Conservation (phyloP, 2,888 invertebrate genomes). For the Choristoneura rosaceana region DNA sequence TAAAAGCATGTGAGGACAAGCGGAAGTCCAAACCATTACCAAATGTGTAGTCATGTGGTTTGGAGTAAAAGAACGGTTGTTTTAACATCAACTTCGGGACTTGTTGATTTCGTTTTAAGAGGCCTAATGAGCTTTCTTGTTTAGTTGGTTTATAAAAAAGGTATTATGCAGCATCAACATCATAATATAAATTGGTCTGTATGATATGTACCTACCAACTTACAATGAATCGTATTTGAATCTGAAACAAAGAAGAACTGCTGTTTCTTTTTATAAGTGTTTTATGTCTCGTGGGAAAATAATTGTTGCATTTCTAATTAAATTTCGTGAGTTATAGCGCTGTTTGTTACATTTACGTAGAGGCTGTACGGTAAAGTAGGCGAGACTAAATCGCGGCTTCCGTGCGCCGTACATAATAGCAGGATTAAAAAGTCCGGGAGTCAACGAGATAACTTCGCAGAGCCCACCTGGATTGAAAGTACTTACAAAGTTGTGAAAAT, state of each 20-base stretch:
- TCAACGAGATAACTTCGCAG: slow-evolving; percentile 51
- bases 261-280: neutral
- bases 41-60: slow-evolving; percentile 69
- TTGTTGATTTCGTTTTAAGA: slow-evolving; percentile 38
- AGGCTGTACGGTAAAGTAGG: neutral
- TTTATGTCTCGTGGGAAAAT: neutral
- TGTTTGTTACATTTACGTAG: slow-evolving; percentile 8
- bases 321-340: slow-evolving; percentile 4
- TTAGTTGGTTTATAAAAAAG: slow-evolving; percentile 27
- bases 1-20: slow-evolving; percentile 63
- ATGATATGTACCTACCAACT: neutral
- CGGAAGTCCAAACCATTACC: slow-evolving; percentile 78
- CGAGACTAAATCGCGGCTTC: slow-evolving; percentile 41
- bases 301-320: neutral
- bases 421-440: slow-evolving; percentile 54
- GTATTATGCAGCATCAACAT: slow-evolving; percentile 21
- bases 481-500: slow-evolving; percentile 65
- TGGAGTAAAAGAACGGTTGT: slow-evolving; percentile 56
- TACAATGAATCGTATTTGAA: neutral
- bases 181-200: neutral
- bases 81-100: slow-evolving; percentile 33
- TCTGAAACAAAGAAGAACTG: neutral
- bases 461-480: slow-evolving; percentile 60
- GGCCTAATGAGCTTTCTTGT: slow-evolving; percentile 39
- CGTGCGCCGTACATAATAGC: slow-evolving; percentile 48